Conservation (phyloP, 2,113 vertebrate genomes). For the Jaculus jaculus region DNA sequence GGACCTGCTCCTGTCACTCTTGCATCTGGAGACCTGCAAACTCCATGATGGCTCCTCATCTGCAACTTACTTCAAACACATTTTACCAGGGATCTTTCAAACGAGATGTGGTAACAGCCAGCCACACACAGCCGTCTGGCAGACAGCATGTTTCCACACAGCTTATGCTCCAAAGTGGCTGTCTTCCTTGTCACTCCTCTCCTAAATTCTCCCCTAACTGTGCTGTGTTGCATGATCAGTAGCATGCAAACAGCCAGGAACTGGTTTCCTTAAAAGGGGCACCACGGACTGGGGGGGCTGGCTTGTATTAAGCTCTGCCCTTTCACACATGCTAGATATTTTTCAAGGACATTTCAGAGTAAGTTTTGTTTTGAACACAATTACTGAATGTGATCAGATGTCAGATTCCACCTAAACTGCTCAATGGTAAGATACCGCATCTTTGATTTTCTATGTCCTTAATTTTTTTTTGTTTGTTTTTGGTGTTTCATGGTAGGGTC, state of each 20-base stretch:
- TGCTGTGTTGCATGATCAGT: background rate
- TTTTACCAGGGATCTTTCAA: background rate
- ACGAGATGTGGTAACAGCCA: background rate
- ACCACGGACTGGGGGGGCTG: background rate
- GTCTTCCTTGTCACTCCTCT: background rate
- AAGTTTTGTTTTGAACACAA: constrained; percentile 12
- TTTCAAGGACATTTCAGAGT: constrained; percentile 10
- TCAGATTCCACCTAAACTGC: background rate
- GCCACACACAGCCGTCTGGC: background rate
- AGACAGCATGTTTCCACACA: background rate
- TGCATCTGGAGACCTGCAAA: background rate
- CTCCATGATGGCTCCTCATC: background rate
- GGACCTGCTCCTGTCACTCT: background rate
- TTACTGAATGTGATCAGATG: constrained; percentile 9
- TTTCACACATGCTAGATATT: constrained; percentile 46
- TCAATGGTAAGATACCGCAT: too few relatives aligned
- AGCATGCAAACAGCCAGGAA: background rate
- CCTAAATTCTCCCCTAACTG: background rate
- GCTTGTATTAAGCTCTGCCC: constrained; percentile 41
- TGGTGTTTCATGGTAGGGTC: too few relatives aligned
- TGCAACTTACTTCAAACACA: background rate
- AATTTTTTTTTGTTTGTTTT: too few relatives aligned
- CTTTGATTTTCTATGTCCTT: background rate
- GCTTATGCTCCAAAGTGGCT: background rate
- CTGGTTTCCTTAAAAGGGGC: constrained; percentile 29